Percentiles rank a stretch among this genome's conserved stretches.
These are phyloP conservation scores for Benthosema pterotum DNA, from an alignment of 2,797 vertebrate species.

Conservation along the genomic window DNA sequence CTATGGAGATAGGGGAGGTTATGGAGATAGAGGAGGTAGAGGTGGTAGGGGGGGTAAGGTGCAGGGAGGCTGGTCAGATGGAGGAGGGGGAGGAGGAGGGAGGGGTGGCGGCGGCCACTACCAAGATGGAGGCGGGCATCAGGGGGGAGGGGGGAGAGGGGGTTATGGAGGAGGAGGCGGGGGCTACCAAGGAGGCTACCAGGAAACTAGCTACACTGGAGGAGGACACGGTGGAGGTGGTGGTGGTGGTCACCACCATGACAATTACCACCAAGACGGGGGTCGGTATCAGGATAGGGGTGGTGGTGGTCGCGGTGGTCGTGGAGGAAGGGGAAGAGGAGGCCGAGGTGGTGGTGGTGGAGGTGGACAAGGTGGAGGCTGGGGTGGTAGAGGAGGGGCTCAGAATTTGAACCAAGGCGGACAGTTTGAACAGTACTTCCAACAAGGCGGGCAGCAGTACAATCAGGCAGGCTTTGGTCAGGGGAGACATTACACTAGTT, in stretches of 20 bases:
- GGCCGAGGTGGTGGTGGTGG: constrained; percentile 68
- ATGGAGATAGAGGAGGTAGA: constrained; percentile 46
- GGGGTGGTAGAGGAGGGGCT: constrained; percentile 92
- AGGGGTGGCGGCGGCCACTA: constrained; percentile 66
- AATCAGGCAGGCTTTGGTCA: constrained; percentile 95
- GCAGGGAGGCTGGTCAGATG: constrained; percentile 81
- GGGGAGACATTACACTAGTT: constrained; percentile 93
- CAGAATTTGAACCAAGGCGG: constrained; percentile 94
- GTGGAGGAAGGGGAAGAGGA: constrained; percentile 82
- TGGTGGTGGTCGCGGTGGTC: constrained; percentile 72
- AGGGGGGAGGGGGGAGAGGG: constrained; percentile 69
- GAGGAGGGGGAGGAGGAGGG: constrained; percentile 66
- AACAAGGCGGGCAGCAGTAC: constrained; percentile 96
- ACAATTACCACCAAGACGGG: constrained; percentile 64
- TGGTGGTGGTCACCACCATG: constrained; percentile 77
- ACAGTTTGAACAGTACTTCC: constrained; percentile 98
- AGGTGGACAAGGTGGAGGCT: constrained; percentile 85
- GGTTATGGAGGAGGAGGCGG: constrained; percentile 74
- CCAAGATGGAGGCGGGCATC: constrained; percentile 66
- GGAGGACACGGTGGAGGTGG: constrained; percentile 79
- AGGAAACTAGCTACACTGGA: constrained; percentile 82
- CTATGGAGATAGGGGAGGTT: constrained; percentile 75
- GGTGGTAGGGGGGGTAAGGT: constrained; percentile 78
- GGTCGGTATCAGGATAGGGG: constrained; percentile 84
- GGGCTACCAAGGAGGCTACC: constrained; percentile 81